Base-by-base conservation (phyloP, 2,888 invertebrate species). In the Epinotia demarniana region DNA sequence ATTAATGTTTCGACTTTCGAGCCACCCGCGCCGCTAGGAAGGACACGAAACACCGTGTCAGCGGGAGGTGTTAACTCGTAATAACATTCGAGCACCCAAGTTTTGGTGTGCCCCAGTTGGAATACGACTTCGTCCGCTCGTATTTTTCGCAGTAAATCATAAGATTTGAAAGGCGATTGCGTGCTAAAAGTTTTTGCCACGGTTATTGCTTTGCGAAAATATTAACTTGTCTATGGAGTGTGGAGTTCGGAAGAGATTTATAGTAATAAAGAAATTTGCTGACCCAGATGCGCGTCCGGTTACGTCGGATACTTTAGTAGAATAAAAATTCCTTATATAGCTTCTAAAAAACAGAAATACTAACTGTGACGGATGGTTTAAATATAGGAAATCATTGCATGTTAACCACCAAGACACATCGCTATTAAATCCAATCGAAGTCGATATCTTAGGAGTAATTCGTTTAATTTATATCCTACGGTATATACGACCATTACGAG, bases 121-220 rank as follows among this genome's bases (percentile, higher is more conserved):
- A 80, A 80, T 74, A 69, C 74, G 77, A 78, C 77, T 78, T 74
- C 66, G 77, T 80, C 79, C 76, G 70, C 79, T 73, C 83, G 84
- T 82, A 81, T 83, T 83, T 86, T 83, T 81, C 78, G 80, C 78
- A 78, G 79, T 88, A 86, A 89, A 86, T 87, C 85, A 87, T 84
- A 80, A 82, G 84, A 88, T 88, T 84, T 81, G 87, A 90, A 89
- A 87, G 85, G 85, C 79, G 87, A 88, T 88, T 85, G 81, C 80
- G 79, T 82, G 74, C 81, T 82, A 79, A 85, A 55, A 75, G 80
- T 87, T 89, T 86, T 87, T 85, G 86, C 84, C 83, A 84, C 84
- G 86, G 85, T 86, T 83, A 87, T 88, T 87, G 87, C 85, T 86
- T 83, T 82, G 75, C 75, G 75, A 75, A 75, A 75, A 75, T 67